A percentile compares a stretch with the other conserved stretches of the same genome.
phyloP scores from a whole-genome alignment of 2,888 invertebrate genomes.

The Axea sp. region DNA sequence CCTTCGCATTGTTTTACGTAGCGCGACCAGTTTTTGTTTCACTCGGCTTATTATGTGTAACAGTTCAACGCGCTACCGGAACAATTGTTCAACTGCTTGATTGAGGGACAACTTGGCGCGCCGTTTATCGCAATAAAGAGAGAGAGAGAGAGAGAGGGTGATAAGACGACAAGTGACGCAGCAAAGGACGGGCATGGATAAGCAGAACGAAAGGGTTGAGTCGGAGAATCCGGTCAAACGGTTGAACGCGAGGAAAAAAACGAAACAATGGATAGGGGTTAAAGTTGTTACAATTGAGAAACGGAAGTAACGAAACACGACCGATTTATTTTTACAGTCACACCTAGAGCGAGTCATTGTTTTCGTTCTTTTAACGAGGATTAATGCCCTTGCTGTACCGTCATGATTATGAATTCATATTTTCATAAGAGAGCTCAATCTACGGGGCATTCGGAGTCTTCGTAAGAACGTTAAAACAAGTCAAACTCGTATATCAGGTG shows the following conservation, averaged over 20 bases:
- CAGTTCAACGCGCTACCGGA: constrained; percentile 65
- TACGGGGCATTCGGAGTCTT: constrained; percentile 6
- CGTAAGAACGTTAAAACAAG: background rate
- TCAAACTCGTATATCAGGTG: constrained; percentile 3
- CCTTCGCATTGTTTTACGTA: constrained; percentile 75
- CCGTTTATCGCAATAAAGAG: constrained; percentile 42
- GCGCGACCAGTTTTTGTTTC: constrained; percentile 78
- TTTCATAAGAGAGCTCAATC: constrained; percentile 34
- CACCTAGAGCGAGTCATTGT: constrained; percentile 66
- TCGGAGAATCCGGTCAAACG: constrained; percentile 76
- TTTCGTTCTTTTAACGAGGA: constrained; percentile 64
- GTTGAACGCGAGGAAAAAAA: constrained; percentile 64
- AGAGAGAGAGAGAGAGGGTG: constrained; percentile 25
- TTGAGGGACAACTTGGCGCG: constrained; percentile 46
- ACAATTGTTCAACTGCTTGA: constrained; percentile 60
- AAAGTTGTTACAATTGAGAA: constrained; percentile 76
- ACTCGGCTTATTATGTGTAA: constrained; percentile 76
- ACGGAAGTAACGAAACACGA: constrained; percentile 67
- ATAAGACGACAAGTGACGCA: constrained; percentile 12
- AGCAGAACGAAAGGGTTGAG: constrained; percentile 65
- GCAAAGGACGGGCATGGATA: constrained; percentile 42
- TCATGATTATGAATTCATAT: constrained; percentile 37
- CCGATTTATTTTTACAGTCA: constrained; percentile 75
- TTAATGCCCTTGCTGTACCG: constrained; percentile 31
- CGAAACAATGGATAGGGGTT: constrained; percentile 69